A percentile compares a stretch with the other conserved stretches of the same genome.
Conservation (phyloP, 2,888 invertebrate genomes). For the Margaritifera margaritifera region DNA sequence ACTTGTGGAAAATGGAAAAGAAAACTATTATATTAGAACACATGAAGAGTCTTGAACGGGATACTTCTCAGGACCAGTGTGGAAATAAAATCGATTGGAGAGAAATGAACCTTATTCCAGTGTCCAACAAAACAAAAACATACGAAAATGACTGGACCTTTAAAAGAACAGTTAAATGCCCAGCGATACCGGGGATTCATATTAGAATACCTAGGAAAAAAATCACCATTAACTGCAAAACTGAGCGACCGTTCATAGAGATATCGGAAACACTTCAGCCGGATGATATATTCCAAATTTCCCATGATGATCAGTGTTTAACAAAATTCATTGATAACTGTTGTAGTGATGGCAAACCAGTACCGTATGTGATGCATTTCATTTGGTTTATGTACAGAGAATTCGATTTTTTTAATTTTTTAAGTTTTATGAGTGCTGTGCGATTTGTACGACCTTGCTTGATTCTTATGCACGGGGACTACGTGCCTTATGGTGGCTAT, state of each 20-base stretch:
- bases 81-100: too few relatives aligned
- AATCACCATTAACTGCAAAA: conserved; percentile 6
- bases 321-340: conserved; percentile 23
- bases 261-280: conserved; percentile 2
- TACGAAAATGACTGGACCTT: conserved; percentile 9
- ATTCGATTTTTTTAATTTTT: conserved; percentile 26
- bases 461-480: conserved; percentile 29
- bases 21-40: too few relatives aligned
- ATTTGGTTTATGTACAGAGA: conserved; percentile 25
- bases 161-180: not conserved
- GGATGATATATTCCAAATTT: conserved; percentile 5
- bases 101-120: too few relatives aligned
- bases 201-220: conserved; percentile 4
- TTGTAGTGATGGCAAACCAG: conserved; percentile 16
- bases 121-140: not conserved
- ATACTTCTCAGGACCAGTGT: too few relatives aligned
- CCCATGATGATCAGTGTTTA: conserved; percentile 21
- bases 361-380: conserved; percentile 35
- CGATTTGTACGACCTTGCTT: conserved; percentile 30
- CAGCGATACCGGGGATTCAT: not conserved
- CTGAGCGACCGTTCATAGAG: not conserved
- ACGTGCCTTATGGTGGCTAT: conserved; percentile 23
- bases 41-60: too few relatives aligned
- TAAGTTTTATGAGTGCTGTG: conserved; percentile 33
- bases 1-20: too few relatives aligned